Percentiles rank a stretch among this genome's conserved stretches.
Evolutionary conservation across 37 sponge, comb jelly and placozoan genomes (phyloP).

Genomic region (Lycopodina hypogea): DNA sequence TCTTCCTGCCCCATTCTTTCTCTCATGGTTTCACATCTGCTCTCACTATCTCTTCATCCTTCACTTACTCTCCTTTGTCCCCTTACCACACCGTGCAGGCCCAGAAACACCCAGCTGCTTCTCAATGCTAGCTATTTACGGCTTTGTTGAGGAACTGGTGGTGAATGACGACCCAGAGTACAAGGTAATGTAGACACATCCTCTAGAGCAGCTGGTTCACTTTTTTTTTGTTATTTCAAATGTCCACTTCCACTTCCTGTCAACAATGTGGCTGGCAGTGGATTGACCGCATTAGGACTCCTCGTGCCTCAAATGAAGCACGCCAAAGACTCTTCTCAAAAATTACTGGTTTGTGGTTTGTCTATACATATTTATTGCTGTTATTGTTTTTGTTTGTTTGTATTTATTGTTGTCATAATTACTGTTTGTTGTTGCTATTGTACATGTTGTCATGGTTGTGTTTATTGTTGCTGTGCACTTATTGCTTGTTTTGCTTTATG

Average conservation of each 20-base stretch:
- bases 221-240: not conserved
- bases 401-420: not conserved
- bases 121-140: constrained; percentile 32
- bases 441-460: not conserved
- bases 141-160: constrained; percentile 92
- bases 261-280: constrained; percentile 57
- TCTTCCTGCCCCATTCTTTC: not conserved
- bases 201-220: not conserved
- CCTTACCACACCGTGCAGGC: constrained; percentile 19
- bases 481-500: too few species aligned
- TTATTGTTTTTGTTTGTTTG: not conserved
- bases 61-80: too few species aligned
- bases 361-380: not conserved
- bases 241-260: constrained; percentile 10
- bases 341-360: constrained; percentile 59
- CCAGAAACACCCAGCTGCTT: constrained; percentile 23
- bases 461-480: not conserved
- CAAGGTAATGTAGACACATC: constrained; percentile 63
- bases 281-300: constrained; percentile 86
- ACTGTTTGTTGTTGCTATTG: not conserved
- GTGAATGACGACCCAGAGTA: constrained; percentile 93
- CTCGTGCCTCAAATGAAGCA: constrained; percentile 86
- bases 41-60: not conserved
- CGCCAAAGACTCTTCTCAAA: constrained; percentile 77
- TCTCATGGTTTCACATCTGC: constrained; percentile 14